Base-by-base conservation (phyloP, 2,888 invertebrate genomes). In the Mongoloraphidia duomilia region DNA sequence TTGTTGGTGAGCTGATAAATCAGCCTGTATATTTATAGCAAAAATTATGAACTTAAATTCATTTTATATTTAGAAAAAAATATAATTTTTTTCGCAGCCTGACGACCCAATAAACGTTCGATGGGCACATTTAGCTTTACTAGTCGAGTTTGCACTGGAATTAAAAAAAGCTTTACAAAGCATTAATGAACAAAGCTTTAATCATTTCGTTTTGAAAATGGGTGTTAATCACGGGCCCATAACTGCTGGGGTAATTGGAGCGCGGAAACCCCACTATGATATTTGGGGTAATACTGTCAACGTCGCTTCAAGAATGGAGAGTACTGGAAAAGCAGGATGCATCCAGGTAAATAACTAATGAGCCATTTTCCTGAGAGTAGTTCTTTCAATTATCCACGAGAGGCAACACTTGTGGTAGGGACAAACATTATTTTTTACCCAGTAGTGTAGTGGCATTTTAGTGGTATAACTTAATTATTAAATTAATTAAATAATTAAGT, bases 261-360 rank as follows among this genome's bases (percentile, higher is more conserved):
- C 92, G 0, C 72, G 91, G 46, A 94, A 94, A 64, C 94, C 94
- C 0, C 94, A 94, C 66, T 95, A 94, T 62, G 94, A 95, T 65
- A 94, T 95, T 59, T 93, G 92, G 92, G 94, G 94, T 2, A 94
- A 95, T 64, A 92, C 94, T 0, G 94, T 95, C 12, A 97, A 97
- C 64, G 95, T 97, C 1, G 94, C 96, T 8, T 93, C 93, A 1
- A 74, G 95, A 50, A 97, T 97, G 96, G 96, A 97, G 65, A 93
- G 92, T 62, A 95, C 95, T 0, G 96, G 96, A 53, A 93, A 92
- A 71, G 91, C 91, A 48, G 92, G 92, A 6, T 88, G 85, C 57
- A 87, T 93, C 60, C 92, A 95, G 82, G 93, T 92, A 60, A 68
- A 59, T 6, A 26, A 26, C 26, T 6, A 26, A 26, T 26, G 4